Evolutionary conservation across 2,888 invertebrate genomes (phyloP), one percentile per base, ranked within the genome.

Genomic region (Epistrophe eligans): DNA sequence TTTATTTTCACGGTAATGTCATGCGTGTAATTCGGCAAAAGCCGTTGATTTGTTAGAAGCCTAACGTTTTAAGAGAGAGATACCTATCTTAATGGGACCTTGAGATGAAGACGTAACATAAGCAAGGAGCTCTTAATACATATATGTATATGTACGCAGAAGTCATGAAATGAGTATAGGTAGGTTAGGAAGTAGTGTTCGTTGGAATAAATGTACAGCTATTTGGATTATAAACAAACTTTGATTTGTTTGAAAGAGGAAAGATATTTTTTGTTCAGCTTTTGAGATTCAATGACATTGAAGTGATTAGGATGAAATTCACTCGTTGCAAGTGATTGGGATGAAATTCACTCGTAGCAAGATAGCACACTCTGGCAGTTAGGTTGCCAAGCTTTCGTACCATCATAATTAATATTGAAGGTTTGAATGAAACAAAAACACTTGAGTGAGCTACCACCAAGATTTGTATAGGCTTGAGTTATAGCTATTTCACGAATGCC

Each of bases 21-120:
- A 58, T 77, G 77, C 43, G 74, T 52, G 66, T 66, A 57, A 67
- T 70, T 77, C 15, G 24, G 40, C 35, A 77, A 60, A 60, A 67
- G 40, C 28, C 40, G 48, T 50, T 77, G 70, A 77, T 77, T 77
- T 77, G 70, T 77, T 77, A 50, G 38, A 50, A 50, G 50, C 50
- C 35, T 67, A 35, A 48, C 48, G 17, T 48, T 19, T 19, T 8
- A 19, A 50, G 24, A 50, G 19, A 40, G 19, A 60, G 77, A 58
- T 70, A 50, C 50, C 67, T 15, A 67, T 67, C 48, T 67, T 24
- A 60, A 48, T 60, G 50, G 57, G 24, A 38, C 32, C 57, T 66
- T 45, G 19, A 48, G 55, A 55, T 50, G 10, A 38, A 48, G 35
- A 35, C 13, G 32, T n/a, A 24, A 55, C 28, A 28, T 32, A 55